Conservation (phyloP, 2,888 invertebrate genomes). For the Xestia ashworthii region DNA sequence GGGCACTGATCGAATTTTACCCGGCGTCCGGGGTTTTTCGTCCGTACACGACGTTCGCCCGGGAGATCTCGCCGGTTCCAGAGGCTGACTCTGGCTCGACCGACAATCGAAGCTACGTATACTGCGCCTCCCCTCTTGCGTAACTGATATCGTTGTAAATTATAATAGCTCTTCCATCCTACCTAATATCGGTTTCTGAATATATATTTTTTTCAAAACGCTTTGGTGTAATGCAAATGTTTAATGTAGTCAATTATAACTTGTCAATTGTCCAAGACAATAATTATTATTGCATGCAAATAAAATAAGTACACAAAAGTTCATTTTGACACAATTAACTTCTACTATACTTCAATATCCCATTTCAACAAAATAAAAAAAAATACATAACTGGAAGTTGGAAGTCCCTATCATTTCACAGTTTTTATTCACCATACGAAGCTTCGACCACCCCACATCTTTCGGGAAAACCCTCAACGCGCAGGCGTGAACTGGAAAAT, state of each 20-base stretch:
- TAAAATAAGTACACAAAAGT: not conserved
- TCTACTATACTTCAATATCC: not conserved
- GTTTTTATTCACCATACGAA: conserved; percentile 77
- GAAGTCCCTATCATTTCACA: conserved; percentile 47
- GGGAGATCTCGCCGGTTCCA: conserved; percentile 83
- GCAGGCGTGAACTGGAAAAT: conserved; percentile 86
- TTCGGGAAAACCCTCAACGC: conserved; percentile 83
- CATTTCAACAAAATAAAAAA: not conserved
- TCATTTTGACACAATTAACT: not conserved
- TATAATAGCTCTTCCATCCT: conserved; percentile 67
- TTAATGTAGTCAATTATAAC: not conserved
- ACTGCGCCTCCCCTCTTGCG: conserved; percentile 87
- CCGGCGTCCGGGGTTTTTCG: conserved; percentile 68
- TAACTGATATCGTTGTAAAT: conserved; percentile 84
- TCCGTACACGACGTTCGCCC: conserved; percentile 76
- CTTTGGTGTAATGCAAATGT: not conserved
- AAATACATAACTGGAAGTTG: not conserved
- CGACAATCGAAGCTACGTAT: conserved; percentile 85
- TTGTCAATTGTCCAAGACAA: not conserved
- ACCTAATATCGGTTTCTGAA: conserved; percentile 7
- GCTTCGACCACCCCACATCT: conserved; percentile 84
- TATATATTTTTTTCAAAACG: not conserved
- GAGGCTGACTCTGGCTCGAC: conserved; percentile 85
- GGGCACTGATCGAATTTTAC: conserved; percentile 68
- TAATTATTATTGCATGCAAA: not conserved